These are phyloP conservation scores for Podarcis cretensis DNA, from an alignment of 2,113 vertebrate species.

Conservation along the genomic window DNA sequence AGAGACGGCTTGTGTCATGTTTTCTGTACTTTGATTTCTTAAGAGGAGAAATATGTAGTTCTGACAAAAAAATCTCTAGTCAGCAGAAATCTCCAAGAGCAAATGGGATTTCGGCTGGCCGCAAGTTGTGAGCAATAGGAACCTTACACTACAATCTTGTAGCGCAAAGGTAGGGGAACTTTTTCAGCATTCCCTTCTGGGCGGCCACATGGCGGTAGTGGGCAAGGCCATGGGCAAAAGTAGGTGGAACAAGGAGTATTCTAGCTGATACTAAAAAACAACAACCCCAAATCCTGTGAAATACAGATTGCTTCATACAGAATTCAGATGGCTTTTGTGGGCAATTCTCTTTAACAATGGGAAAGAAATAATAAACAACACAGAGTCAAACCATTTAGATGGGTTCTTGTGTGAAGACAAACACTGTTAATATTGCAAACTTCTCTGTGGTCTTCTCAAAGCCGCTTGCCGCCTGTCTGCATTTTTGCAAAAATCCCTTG, in stretches of 20 bases:
- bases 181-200: too few species aligned
- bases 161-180: too few species aligned
- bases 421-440: background rate
- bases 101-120: background rate
- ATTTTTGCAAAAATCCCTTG: background rate
- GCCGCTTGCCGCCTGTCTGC: accelerated
- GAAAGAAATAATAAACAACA: conserved; percentile 45
- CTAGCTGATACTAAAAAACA: conserved; percentile 22
- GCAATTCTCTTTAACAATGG: conserved; percentile 35
- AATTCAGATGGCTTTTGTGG: conserved; percentile 56
- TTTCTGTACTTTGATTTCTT: background rate
- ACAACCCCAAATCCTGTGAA: background rate
- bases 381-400: conserved; percentile 36
- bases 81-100: background rate
- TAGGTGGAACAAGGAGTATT: background rate
- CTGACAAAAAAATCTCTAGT: too few species aligned
- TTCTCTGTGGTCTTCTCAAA: background rate
- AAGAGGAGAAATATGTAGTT: background rate
- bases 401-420: conserved; percentile 19
- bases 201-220: too few species aligned
- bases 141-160: background rate
- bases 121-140: background rate
- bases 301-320: conserved; percentile 36
- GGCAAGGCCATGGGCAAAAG: too few species aligned
- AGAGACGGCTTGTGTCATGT: background rate